Evolutionary conservation across 2,888 invertebrate species (phyloP), one percentile per base, ranked within the genome.

Genomic region (Tupiocoris notatus): DNA sequence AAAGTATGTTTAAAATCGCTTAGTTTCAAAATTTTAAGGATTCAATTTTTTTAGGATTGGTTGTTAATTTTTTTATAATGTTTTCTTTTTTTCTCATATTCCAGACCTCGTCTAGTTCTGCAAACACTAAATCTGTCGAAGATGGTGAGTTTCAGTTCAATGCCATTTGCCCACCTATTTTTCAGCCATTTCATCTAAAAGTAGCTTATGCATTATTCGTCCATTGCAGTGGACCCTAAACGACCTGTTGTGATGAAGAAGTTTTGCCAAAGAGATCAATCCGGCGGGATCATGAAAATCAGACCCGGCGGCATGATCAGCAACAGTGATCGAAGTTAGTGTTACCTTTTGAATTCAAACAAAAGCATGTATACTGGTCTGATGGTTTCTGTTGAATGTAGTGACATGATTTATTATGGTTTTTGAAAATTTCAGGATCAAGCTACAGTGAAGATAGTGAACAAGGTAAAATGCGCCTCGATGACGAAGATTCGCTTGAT

Each of bases 221-320:
- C 39, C 39, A 39, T 63, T 70, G 22, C 61, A 79, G 79, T 64
- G 23, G 78, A 77, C 39, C 58, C 61, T 9, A 68, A 75, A 22
- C 77, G 78, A 57, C 79, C 79, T 18, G 79, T 79, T 17, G 62
- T 79, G 1, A 77, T 79, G 75, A 78, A 75, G 63, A 78, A 78
- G 61, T 65, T 79, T 25, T 77, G 77, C 25, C 79, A 79, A 17
- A 74, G 79, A 54, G 79, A 78, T 24, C 65, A 75, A 22, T 56
- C 77, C 20, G 79, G 79, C 59, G 79, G 75, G 64, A 77, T 79
- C 6, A 78, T 73, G 65, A 63, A 76, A 21, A 77, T 77, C 20
- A n/a, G 71, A 18, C 65, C 77, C 1, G 21, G 71, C n/a, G 77
- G 75, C 21, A 18, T 56, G 9, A 71, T 77, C 12, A 78, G 74